Percentiles rank a stretch among this genome's conserved stretches.
These are phyloP conservation scores for Connochaetes taurinus DNA, from an alignment of 2,113 vertebrate species.

Conservation along the genomic window DNA sequence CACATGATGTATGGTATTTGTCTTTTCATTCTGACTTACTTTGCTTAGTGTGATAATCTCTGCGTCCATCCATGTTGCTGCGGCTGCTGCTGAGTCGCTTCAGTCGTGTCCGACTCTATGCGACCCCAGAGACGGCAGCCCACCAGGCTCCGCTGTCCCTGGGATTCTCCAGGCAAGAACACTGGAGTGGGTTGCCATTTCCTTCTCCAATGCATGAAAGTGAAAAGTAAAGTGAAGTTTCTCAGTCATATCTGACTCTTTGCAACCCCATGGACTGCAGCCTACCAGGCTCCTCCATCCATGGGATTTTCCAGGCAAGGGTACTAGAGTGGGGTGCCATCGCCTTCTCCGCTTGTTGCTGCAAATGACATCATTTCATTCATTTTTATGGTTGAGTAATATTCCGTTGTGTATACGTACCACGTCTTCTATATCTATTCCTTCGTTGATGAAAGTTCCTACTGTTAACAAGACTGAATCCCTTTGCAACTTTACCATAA, in stretches of 20 bases:
- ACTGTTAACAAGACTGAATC: neutral
- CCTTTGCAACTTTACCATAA: neutral
- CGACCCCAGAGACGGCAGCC: rapidly evolving
- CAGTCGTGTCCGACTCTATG: neutral
- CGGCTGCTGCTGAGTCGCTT: neutral
- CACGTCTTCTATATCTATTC: neutral
- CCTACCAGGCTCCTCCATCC: too few species aligned
- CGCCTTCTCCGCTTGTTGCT: neutral
- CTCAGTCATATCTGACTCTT: too few species aligned
- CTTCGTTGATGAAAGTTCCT: neutral
- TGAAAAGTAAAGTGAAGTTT: too few species aligned
- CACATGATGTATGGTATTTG: neutral
- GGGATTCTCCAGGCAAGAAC: too few species aligned
- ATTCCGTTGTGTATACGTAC: rapidly evolving
- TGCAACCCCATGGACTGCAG: too few species aligned
- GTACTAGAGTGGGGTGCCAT: too few species aligned
- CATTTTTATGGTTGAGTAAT: neutral
- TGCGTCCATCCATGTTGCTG: neutral
- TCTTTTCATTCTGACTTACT: neutral
- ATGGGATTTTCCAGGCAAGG: too few species aligned
- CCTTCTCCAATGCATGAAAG: too few species aligned
- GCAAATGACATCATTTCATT: neutral
- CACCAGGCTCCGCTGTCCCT: rapidly evolving
- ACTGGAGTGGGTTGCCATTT: too few species aligned
- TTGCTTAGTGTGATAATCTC: neutral